Conservation (phyloP, 2,113 vertebrate genomes). For the Himantopus leucocephalus region DNA sequence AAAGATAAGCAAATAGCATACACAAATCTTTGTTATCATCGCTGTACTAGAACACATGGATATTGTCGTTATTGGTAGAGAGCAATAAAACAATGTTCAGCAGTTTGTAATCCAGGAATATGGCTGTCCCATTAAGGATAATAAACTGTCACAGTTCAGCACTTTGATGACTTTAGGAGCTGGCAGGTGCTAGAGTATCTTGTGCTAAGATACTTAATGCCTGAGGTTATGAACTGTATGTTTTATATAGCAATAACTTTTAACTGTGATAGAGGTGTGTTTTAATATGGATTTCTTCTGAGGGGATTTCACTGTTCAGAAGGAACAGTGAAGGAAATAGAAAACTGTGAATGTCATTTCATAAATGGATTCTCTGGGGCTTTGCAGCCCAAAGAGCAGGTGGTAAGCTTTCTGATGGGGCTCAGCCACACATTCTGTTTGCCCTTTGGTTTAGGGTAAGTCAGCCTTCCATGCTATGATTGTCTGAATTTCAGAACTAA, state of each 20-base stretch:
- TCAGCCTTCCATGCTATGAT: not conserved
- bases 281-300: not conserved
- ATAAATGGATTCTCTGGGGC: not conserved
- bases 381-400: not conserved
- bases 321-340: not conserved
- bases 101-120: not conserved
- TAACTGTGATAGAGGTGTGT: not conserved
- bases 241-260: not conserved
- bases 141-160: not conserved
- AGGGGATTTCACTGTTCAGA: not conserved
- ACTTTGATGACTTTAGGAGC: not conserved
- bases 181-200: not conserved
- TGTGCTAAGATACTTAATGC: not conserved
- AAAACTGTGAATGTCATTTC: not conserved
- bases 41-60: not conserved
- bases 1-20: not conserved
- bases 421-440: not conserved
- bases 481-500: not conserved
- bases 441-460: not conserved
- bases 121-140: not conserved
- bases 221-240: not conserved
- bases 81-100: not conserved
- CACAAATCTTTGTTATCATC: not conserved
- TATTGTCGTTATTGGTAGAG: not conserved
- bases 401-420: not conserved